phyloP scores from a whole-genome alignment of 1,140 invertebrate species.

The Aphaenogaster floridana region DNA sequence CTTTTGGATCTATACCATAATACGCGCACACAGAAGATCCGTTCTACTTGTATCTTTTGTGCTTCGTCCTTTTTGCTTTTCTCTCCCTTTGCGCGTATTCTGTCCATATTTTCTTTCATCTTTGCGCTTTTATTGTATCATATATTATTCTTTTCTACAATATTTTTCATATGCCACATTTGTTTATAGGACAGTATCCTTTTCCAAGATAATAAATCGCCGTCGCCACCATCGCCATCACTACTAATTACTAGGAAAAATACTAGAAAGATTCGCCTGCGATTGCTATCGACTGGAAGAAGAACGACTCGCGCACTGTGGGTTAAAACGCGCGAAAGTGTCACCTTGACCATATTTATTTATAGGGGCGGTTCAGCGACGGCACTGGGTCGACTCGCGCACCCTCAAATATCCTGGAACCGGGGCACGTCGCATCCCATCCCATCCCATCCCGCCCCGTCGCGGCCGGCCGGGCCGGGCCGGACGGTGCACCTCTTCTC shows the following conservation, averaged over 20 bases:
- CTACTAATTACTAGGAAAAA: background rate
- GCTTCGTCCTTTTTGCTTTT: background rate
- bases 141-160: background rate
- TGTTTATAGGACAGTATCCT: background rate
- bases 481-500: slow-evolving; percentile 59
- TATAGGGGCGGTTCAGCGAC: slow-evolving; percentile 32
- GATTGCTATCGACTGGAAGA: background rate
- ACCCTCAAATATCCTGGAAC: slow-evolving; percentile 60
- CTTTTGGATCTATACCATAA: background rate
- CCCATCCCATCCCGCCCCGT: background rate
- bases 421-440: slow-evolving; percentile 40
- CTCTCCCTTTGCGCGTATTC: background rate
- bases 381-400: slow-evolving; percentile 39
- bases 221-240: background rate
- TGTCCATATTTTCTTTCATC: no score
- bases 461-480: slow-evolving; percentile 51
- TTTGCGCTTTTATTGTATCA: no score
- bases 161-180: background rate
- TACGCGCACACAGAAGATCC: background rate
- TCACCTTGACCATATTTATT: slow-evolving; percentile 63
- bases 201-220: background rate
- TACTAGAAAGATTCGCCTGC: background rate
- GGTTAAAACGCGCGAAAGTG: slow-evolving; percentile 34
- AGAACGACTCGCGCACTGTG: background rate
- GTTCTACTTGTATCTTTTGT: background rate